Percentiles rank a stretch among this genome's conserved stretches.
These are phyloP conservation scores for Hemicrepidius hirtus DNA, from an alignment of 2,888 invertebrate genomes.

Conservation along the genomic window DNA sequence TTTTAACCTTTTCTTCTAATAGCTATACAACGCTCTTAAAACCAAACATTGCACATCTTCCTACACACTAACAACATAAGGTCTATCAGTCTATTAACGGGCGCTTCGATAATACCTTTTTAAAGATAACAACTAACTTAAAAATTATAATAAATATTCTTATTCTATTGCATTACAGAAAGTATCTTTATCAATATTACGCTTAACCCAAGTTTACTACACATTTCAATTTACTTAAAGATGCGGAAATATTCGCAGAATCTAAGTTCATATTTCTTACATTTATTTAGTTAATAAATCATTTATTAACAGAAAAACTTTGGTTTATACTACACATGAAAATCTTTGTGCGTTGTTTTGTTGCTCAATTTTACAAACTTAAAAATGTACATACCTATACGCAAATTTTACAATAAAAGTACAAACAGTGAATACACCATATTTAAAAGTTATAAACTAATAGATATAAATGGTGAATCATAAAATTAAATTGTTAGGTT, in stretches of 20 bases:
- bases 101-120: slow-evolving; percentile 23
- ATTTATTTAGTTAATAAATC: background rate
- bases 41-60: slow-evolving; percentile 53
- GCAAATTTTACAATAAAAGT: no score
- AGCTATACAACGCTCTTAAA: slow-evolving; percentile 33
- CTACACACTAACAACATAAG: slow-evolving; percentile 52
- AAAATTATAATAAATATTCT: slow-evolving; percentile 40
- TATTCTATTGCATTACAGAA: slow-evolving; percentile 28
- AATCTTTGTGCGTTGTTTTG: background rate
- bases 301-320: slow-evolving; percentile 21
- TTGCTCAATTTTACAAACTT: background rate
- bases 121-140: slow-evolving; percentile 29
- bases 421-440: no score
- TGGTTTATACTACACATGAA: slow-evolving; percentile 30
- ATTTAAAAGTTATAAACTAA: no score
- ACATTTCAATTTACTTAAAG: background rate
- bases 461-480: no score
- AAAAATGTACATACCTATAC: no score
- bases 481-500: no score
- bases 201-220: no score
- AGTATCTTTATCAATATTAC: no score
- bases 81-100: slow-evolving; percentile 55
- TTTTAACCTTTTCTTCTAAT: slow-evolving; percentile 31
- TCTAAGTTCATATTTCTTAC: slow-evolving; percentile 7
- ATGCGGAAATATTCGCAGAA: background rate